These are phyloP conservation scores for Phalacrocorax aristotelis DNA, from an alignment of 2,113 vertebrate species.

Conservation along the genomic window DNA sequence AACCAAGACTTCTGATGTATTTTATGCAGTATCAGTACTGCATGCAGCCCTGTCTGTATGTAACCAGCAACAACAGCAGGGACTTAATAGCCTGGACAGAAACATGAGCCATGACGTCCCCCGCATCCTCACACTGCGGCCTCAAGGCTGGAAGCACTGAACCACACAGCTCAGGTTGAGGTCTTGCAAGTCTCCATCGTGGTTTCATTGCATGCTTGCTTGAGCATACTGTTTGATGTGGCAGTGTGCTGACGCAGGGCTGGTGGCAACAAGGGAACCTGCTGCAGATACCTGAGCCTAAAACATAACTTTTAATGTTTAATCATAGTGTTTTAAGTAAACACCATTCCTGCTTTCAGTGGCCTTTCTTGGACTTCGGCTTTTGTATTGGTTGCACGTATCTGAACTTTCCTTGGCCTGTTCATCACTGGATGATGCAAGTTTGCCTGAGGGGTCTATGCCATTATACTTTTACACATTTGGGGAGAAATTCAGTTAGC, in stretches of 20 bases:
- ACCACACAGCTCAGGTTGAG: neutral
- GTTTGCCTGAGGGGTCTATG: neutral
- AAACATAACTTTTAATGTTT: neutral
- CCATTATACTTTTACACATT: neutral
- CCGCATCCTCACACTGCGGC: neutral
- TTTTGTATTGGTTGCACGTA: neutral
- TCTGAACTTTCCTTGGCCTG: conserved; percentile 19
- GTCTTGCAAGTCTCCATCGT: neutral
- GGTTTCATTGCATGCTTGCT: neutral
- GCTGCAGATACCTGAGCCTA: neutral
- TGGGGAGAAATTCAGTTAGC: neutral
- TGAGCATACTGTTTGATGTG: neutral
- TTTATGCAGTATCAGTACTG: neutral
- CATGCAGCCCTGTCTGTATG: neutral
- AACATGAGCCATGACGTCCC: neutral
- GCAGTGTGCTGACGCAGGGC: neutral
- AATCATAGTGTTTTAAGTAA: neutral
- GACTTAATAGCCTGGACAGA: neutral
- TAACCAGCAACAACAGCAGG: neutral
- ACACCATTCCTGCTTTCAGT: neutral
- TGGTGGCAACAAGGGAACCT: fast-evolving
- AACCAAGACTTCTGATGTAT: neutral
- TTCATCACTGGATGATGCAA: neutral
- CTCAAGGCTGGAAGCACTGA: neutral
- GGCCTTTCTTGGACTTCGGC: neutral